Conservation (phyloP, 2,888 invertebrate species). For the Morpho deidamia region DNA sequence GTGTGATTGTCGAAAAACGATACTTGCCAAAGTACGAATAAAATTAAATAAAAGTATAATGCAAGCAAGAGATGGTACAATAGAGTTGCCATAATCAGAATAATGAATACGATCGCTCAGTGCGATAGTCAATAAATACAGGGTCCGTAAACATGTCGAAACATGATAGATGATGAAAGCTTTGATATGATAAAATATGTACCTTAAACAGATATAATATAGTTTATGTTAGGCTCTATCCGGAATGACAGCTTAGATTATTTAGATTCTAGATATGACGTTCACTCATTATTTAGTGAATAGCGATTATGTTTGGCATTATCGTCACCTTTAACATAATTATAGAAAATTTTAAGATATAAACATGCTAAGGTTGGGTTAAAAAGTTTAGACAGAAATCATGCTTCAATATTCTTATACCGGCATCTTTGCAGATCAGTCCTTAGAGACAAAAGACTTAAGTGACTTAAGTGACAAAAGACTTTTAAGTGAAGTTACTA, state of each 20-base stretch:
- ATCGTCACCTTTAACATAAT: no score
- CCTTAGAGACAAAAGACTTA: no score
- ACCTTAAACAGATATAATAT: constrained; percentile 29
- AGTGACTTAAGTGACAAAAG: no score
- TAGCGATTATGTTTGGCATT: no score
- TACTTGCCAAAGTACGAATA: constrained; percentile 8
- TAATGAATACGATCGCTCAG: constrained; percentile 64
- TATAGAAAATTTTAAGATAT: no score
- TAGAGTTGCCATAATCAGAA: constrained; percentile 48
- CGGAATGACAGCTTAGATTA: not conserved
- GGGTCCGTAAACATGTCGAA: constrained; percentile 67
- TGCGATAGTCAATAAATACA: constrained; percentile 66
- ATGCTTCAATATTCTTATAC: no score
- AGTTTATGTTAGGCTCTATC: constrained; percentile 8
- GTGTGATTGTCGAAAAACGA: not conserved
- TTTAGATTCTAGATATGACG: not conserved
- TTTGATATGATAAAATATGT: constrained; percentile 62
- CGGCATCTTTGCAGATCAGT: no score
- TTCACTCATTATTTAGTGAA: no score
- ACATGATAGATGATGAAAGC: constrained; percentile 69
- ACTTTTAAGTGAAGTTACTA: no score
- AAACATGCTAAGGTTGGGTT: no score
- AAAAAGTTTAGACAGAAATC: no score
- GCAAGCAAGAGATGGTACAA: constrained; percentile 19
- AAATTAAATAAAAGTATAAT: constrained; percentile 21